Evolutionary conservation across 30 jellyfish, hydroid and myxozoan species (phyloP).

Genomic region (Phacellophora camtschatica): DNA sequence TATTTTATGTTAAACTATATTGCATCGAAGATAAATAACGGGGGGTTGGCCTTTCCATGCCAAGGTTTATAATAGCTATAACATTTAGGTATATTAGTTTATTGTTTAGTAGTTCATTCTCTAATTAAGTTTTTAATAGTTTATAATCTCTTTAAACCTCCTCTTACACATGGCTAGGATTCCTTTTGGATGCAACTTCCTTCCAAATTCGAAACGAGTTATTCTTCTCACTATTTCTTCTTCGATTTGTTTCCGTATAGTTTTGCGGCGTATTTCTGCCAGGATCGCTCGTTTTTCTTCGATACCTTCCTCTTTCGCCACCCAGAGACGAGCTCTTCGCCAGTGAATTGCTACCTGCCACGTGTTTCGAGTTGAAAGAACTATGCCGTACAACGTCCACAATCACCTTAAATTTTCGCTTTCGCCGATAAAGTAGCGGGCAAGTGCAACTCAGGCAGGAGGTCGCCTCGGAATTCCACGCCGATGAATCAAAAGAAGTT

Average conservation of each 20-base stretch:
- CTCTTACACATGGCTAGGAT: no score
- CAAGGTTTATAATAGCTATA: no score
- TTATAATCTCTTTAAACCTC: no score
- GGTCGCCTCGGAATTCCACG: slow-evolving; percentile 10
- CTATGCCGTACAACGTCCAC: slow-evolving; percentile 56
- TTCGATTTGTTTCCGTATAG: not conserved
- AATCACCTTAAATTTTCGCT: slow-evolving; percentile 45
- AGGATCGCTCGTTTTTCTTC: not conserved
- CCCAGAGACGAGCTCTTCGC: slow-evolving; percentile 2
- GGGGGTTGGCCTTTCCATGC: no score
- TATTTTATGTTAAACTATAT: no score
- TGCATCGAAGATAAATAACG: no score
- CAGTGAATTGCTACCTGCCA: slow-evolving; percentile 3
- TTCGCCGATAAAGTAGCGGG: slow-evolving; percentile 45
- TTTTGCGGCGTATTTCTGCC: slow-evolving; percentile 9
- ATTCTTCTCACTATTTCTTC: slow-evolving; percentile 2
- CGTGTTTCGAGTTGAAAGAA: slow-evolving; percentile 36
- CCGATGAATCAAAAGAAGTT: slow-evolving; percentile 22
- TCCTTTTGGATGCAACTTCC: slow-evolving; percentile 19
- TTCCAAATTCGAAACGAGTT: slow-evolving; percentile 32
- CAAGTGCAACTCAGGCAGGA: slow-evolving; percentile 51
- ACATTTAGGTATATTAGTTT: no score
- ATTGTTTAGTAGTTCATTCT: no score
- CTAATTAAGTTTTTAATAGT: no score
- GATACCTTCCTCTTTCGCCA: not conserved